phyloP scores from a whole-genome alignment of 2,888 invertebrate genomes.

The Agrotis clavis region DNA sequence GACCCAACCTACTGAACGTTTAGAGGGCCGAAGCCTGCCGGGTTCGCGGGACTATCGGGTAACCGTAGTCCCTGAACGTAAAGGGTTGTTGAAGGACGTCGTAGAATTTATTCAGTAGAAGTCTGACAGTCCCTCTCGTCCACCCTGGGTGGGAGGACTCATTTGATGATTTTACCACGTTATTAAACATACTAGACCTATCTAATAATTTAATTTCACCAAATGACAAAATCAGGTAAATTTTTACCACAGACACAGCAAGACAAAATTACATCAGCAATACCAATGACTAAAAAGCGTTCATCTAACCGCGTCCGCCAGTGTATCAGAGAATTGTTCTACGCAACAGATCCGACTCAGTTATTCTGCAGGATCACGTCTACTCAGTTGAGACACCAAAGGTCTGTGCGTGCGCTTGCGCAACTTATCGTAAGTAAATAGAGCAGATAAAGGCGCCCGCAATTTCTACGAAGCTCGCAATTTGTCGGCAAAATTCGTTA shows the following conservation, averaged over 20 bases:
- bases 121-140: too few species aligned
- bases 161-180: neutral
- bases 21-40: too few species aligned
- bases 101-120: too few species aligned
- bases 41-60: too few species aligned
- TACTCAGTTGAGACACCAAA: conserved; percentile 80
- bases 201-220: neutral
- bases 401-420: conserved; percentile 77
- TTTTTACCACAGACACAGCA: neutral
- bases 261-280: conserved; percentile 19
- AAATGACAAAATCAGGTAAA: neutral
- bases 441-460: conserved; percentile 75
- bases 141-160: too few species aligned
- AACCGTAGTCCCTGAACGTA: too few species aligned
- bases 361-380: conserved; percentile 78
- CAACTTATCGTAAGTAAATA: conserved; percentile 71
- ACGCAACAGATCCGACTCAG: conserved; percentile 75
- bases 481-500: conserved; percentile 70
- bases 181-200: neutral
- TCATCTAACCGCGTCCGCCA: conserved; percentile 47
- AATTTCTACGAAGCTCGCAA: conserved; percentile 69
- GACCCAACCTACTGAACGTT: neutral
- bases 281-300: conserved; percentile 16
- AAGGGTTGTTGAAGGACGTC: too few species aligned
- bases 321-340: conserved; percentile 60